A percentile compares a stretch with the other conserved stretches of the same genome.
These are phyloP conservation scores for Siniperca obscura DNA, from an alignment of 2,797 vertebrate genomes.

Conservation along the genomic window DNA sequence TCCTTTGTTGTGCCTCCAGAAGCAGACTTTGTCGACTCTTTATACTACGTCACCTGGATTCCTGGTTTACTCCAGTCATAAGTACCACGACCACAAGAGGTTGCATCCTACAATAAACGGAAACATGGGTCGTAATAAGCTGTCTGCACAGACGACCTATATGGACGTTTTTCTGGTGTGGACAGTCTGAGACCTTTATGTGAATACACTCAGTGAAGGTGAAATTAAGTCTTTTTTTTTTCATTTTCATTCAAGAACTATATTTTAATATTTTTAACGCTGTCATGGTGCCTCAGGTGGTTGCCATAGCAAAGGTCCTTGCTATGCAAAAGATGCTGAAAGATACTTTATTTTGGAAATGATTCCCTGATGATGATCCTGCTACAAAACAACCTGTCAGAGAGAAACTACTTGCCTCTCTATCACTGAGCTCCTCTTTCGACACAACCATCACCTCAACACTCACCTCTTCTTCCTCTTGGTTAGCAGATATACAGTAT, in stretches of 20 bases:
- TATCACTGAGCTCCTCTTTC: neutral
- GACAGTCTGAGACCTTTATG: neutral
- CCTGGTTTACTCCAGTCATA: too few species aligned
- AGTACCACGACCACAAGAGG: too few species aligned
- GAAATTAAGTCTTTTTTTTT: neutral
- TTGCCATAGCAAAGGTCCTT: constrained; percentile 22
- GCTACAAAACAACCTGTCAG: neutral
- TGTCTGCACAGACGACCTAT: too few species aligned
- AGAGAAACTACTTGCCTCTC: neutral
- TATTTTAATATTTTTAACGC: constrained; percentile 24
- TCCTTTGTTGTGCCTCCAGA: too few species aligned
- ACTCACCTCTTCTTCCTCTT: neutral
- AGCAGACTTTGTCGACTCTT: too few species aligned
- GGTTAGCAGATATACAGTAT: constrained; percentile 8
- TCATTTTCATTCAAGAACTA: constrained; percentile 4
- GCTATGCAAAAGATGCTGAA: constrained; percentile 17
- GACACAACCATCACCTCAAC: neutral
- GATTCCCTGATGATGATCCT: too few species aligned
- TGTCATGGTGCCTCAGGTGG: neutral
- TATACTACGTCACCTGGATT: too few species aligned
- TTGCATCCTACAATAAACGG: too few species aligned
- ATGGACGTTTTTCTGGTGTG: too few species aligned
- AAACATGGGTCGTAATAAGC: too few species aligned
- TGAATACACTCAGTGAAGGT: constrained; percentile 3
- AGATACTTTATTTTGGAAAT: neutral